A percentile compares a stretch with the other conserved stretches of the same genome.
phyloP scores from a whole-genome alignment of 2,888 invertebrate species.

The Eupithecia vulgata region DNA sequence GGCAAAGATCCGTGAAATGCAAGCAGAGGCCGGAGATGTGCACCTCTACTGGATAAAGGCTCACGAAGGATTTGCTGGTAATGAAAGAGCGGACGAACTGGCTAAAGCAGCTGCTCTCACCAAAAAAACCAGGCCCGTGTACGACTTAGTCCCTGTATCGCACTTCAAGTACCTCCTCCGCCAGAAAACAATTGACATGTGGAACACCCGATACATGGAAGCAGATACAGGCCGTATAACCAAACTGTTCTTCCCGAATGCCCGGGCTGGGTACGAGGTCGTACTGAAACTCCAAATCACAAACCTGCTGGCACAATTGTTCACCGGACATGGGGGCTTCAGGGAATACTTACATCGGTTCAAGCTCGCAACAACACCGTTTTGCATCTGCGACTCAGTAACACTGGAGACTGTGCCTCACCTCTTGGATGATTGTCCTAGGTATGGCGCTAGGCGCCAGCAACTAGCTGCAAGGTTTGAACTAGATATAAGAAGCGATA shows the following conservation, averaged over 20 bases:
- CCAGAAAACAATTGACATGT: background rate
- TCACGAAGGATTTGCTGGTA: background rate
- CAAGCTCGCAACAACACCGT: background rate
- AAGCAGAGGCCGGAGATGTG: background rate
- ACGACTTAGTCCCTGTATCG: background rate
- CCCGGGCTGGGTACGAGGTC: background rate
- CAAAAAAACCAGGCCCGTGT: background rate
- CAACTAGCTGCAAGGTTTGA: background rate
- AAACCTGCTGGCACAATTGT: background rate
- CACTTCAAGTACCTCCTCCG: background rate
- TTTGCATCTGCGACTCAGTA: background rate
- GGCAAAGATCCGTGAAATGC: too few species aligned
- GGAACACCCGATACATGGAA: background rate
- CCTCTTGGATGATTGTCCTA: background rate
- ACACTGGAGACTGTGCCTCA: background rate
- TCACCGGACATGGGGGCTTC: constrained; percentile 8
- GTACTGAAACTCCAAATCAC: background rate
- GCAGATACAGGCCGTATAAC: background rate
- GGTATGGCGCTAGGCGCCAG: background rate
- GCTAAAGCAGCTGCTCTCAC: background rate
- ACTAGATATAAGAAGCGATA: background rate
- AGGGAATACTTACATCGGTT: background rate
- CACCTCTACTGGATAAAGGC: background rate
- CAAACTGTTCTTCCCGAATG: background rate
- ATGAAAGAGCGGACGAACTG: background rate